Evolutionary conservation across 2,888 invertebrate species (phyloP).

Genomic region (Tetrapedia diversipes): DNA sequence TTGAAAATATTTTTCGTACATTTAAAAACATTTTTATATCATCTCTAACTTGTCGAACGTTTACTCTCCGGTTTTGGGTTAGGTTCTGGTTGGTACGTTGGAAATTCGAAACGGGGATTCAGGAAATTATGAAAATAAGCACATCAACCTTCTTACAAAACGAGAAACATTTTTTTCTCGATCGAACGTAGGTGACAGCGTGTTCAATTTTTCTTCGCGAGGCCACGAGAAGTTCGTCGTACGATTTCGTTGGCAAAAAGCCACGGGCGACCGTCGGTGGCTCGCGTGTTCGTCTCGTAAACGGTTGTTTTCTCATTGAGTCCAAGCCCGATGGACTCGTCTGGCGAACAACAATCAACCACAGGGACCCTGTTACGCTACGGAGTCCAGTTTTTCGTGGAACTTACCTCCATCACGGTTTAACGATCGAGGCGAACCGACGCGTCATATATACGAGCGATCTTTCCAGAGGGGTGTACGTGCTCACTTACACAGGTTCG

Average conservation of each 20-base stretch:
- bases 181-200: background rate
- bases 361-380: slow-evolving; percentile 45
- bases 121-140: no score
- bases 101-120: no score
- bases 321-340: slow-evolving; percentile 22
- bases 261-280: background rate
- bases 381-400: slow-evolving; percentile 67
- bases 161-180: background rate
- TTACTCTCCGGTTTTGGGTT: no score
- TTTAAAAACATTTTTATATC: no score
- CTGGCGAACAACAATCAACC: slow-evolving; percentile 52
- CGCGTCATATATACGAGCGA: slow-evolving; percentile 15
- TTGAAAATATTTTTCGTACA: no score
- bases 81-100: no score
- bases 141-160: no score
- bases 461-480: no score
- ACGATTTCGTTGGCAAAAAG: slow-evolving; percentile 28
- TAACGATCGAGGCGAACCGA: slow-evolving; percentile 55
- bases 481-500: background rate
- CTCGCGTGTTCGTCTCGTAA: slow-evolving; percentile 24
- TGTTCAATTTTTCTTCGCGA: background rate
- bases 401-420: slow-evolving; percentile 57
- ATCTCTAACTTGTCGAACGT: no score
- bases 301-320: slow-evolving; percentile 32
- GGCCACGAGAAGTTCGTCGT: slow-evolving; percentile 26